These are phyloP conservation scores for Exocentrus adspersus DNA, from an alignment of 2,888 invertebrate genomes.

Conservation along the genomic window DNA sequence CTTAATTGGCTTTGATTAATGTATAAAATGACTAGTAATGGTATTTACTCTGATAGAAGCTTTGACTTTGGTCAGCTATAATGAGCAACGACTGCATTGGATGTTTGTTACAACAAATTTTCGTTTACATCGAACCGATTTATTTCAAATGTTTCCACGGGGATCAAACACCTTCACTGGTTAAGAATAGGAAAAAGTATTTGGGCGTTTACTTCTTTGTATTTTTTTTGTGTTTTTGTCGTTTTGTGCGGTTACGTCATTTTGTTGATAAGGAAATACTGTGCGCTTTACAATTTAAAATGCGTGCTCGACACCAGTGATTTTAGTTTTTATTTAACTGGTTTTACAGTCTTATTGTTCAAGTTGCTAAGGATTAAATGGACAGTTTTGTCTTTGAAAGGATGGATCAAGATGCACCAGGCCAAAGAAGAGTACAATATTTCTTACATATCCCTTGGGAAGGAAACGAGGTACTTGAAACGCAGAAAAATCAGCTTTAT, in stretches of 20 bases:
- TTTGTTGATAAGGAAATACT: background rate
- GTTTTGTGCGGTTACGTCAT: background rate
- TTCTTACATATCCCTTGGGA: constrained; percentile 3
- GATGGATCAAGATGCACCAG: constrained; percentile 4
- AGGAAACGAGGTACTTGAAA: background rate
- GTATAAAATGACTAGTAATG: too few relatives aligned
- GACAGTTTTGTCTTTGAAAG: background rate
- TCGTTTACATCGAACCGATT: background rate
- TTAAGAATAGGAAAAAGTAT: background rate
- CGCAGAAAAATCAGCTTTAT: background rate
- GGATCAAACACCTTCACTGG: background rate
- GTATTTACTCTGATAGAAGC: too few relatives aligned
- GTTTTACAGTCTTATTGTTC: background rate
- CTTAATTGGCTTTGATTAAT: too few relatives aligned
- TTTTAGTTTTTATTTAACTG: background rate
- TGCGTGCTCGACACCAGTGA: background rate
- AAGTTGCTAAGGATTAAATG: background rate
- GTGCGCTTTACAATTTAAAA: background rate
- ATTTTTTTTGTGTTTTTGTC: background rate
- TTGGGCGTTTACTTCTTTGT: background rate
- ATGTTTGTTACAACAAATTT: constrained; percentile 1
- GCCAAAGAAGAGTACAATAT: background rate
- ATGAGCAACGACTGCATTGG: background rate
- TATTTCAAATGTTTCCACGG: background rate
- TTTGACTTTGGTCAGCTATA: too few relatives aligned